Percentiles rank a stretch among this genome's conserved stretches.
Conservation (phyloP, 53 echinoderm and acorn worm species). For the Patiria pectinifera region DNA sequence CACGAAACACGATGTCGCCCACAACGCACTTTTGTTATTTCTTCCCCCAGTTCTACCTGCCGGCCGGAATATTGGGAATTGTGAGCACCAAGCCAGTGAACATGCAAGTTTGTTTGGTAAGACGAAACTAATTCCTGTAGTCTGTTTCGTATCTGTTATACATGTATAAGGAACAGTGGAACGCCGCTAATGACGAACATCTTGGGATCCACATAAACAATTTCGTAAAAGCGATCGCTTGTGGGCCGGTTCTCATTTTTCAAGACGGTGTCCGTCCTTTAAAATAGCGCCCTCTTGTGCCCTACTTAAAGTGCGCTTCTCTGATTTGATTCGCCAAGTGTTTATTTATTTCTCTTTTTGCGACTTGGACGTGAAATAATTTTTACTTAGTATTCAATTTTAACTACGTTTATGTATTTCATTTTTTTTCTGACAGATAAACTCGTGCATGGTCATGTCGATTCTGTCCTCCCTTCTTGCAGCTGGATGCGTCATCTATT, state of each 20-base stretch:
- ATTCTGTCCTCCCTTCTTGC: background rate
- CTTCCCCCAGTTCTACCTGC: constrained; percentile 18
- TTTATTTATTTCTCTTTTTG: background rate
- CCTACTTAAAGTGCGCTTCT: no score
- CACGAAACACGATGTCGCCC: no score
- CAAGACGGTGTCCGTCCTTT: no score
- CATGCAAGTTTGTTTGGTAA: constrained; percentile 35
- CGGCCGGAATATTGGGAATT: constrained; percentile 45
- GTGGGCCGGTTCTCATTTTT: no score
- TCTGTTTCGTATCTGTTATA: background rate
- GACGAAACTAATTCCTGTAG: background rate
- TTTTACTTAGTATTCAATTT: background rate
- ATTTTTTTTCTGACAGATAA: background rate
- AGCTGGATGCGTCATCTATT: background rate
- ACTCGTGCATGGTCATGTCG: background rate
- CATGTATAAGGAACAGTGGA: background rate
- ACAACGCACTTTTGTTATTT: background rate
- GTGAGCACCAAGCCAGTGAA: constrained; percentile 11
- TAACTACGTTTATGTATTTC: background rate
- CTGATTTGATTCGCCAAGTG: no score
- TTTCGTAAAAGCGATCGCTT: no score
- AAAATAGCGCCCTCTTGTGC: no score
- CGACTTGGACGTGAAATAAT: background rate
- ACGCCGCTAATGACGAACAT: no score
- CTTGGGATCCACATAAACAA: no score